Base-by-base conservation (phyloP, 2,113 vertebrate genomes). In the Mobula birostris region DNA sequence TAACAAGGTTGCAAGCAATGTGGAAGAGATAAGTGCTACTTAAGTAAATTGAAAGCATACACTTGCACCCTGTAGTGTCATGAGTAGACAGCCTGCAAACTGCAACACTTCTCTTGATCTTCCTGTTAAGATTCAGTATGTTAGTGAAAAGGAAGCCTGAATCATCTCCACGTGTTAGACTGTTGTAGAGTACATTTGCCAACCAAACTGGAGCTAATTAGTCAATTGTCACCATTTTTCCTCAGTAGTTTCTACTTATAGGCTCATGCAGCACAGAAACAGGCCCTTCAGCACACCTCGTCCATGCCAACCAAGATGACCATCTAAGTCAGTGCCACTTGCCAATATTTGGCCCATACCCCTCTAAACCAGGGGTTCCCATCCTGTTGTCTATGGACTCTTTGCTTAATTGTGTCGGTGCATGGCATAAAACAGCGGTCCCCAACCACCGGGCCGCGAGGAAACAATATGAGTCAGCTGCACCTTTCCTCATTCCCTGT, bases 21-120 rank as follows among this genome's bases (percentile, higher is more conserved):
- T 32, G 66, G 61, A n/a, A 36, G 88, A 91, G n/a, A 70, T 91
- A 91, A 91, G 15, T 70, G 32, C 63, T 91, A n/a, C 19, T 70
- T 91, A 91, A 70, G 58, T 36, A 70, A 91, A 91, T 91, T 91
- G 66, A 32, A 91, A 70, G 66, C 63, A 70, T 36, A 70, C 36
- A 70, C 63, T 7, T 36, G 6, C 61, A 66, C 88, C 61, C 58
- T 32, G 88, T 6, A 70, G 61, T n/a, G 9, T 32, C 29, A 19
- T 70, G 88, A 91, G 2, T 91, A 36, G 70, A 19, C 29, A 68
- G 70, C 63, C 63, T 70, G 17, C 36, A 91, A 70, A 36, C 48
- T 36, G 9, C 82, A 85, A n/a, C 58, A 61, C 56, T 56, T 58
- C 82, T 21, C 82, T 58, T 2, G 48, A 85, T 85, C 32, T 91